phyloP scores from a whole-genome alignment of 2,888 invertebrate species.

The Cephalotes varians region DNA sequence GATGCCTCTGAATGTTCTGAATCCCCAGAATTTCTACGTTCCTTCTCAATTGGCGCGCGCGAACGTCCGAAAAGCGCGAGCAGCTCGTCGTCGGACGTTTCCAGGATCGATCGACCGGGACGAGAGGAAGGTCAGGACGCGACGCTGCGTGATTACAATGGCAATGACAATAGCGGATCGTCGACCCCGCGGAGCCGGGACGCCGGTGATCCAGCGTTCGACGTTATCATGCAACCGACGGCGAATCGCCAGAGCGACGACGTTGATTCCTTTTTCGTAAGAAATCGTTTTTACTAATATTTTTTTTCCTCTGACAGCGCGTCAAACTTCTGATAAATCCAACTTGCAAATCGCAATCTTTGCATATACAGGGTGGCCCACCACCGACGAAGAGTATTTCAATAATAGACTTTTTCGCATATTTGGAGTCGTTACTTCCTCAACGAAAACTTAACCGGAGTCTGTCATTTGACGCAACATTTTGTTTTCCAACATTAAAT shows the following conservation, averaged over 20 bases:
- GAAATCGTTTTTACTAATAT: constrained; percentile 1
- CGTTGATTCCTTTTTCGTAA: constrained; percentile 73
- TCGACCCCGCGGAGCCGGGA: constrained; percentile 65
- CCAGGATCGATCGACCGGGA: constrained; percentile 39
- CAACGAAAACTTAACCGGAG: constrained; percentile 14
- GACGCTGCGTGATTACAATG: constrained; percentile 53
- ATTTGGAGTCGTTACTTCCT: constrained; percentile 23
- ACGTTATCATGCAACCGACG: constrained; percentile 74
- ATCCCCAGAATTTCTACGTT: constrained; percentile 40
- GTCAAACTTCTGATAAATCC: background rate
- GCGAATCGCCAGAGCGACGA: constrained; percentile 72
- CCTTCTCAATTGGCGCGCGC: constrained; percentile 39
- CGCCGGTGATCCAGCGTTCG: constrained; percentile 75
- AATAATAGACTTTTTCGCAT: constrained; percentile 36
- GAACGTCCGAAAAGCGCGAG: constrained; percentile 44
- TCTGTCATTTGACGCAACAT: constrained; percentile 21
- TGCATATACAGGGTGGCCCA: constrained; percentile 17
- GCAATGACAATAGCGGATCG: constrained; percentile 57
- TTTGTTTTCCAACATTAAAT: constrained; percentile 39
- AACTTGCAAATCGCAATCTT: constrained; percentile 16
- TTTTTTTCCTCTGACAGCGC: background rate
- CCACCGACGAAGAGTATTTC: constrained; percentile 9
- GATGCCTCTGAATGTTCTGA: background rate
- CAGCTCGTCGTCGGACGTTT: constrained; percentile 67
- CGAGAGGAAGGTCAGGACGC: constrained; percentile 31